A percentile compares a stretch with the other conserved stretches of the same genome.
phyloP scores from a whole-genome alignment of 2,888 invertebrate species.

The Drosophila melanosoma region DNA sequence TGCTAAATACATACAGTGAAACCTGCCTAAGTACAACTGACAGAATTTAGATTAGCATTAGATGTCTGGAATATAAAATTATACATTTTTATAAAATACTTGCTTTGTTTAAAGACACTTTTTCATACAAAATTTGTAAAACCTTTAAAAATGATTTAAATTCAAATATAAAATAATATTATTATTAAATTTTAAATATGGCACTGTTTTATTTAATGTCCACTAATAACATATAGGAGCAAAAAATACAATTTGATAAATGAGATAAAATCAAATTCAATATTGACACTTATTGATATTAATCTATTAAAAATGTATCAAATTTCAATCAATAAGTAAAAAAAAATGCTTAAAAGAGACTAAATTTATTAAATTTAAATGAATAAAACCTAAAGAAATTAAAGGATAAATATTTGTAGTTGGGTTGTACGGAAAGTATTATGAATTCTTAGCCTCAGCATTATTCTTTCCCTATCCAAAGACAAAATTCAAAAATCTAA shows the following conservation, averaged over 20 bases:
- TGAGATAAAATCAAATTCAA: background rate
- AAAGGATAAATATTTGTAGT: background rate
- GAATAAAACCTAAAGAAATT: background rate
- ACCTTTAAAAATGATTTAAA: background rate
- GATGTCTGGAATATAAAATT: background rate
- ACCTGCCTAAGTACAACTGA: background rate
- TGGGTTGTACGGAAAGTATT: background rate
- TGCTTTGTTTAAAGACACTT: background rate
- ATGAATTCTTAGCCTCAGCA: background rate
- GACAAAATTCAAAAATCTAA: background rate
- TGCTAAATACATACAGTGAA: conserved; percentile 15
- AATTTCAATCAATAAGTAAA: no score
- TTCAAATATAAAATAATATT: no score
- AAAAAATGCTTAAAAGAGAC: no score
- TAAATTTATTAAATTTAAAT: background rate
- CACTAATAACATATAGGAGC: background rate
- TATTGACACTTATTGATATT: no score
- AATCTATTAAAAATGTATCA: no score
- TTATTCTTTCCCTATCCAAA: background rate
- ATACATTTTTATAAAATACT: background rate
- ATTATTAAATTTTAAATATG: background rate
- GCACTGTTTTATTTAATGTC: background rate
- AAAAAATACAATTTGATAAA: background rate
- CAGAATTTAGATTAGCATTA: background rate
- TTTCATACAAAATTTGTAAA: no score